Evolutionary conservation across 2,113 vertebrate genomes (phyloP), one percentile per base, ranked within the genome.

Genomic region (Heterotis niloticus): DNA sequence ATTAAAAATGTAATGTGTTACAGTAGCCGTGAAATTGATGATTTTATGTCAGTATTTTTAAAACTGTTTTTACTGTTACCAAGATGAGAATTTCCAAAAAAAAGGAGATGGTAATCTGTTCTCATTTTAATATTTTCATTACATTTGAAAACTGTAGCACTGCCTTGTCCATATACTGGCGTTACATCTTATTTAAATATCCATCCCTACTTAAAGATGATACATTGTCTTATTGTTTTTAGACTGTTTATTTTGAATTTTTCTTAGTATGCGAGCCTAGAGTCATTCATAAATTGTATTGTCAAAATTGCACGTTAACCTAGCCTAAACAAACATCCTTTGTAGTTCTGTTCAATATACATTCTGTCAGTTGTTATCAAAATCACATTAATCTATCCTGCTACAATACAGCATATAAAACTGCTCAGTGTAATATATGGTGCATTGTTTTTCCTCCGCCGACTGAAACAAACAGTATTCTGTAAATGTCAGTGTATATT

Each of bases 401-500:
- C 52, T 28, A 24, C 23, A 78, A 44, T 78, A 59, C 28, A 70
- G 18, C 62, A n/a, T 75, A 80, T 13, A 75, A 17, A 73, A 65
- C 0, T 60, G 10, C 44, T 80, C 18, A 52, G 11, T 44, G 62
- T 67, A 64, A 28, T 59, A 75, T 17, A 66, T 75, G 70, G 64
- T 75, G 71, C 62, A 60, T 75, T 79, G 44, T 67, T 29, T 67
- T 75, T 66, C 72, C 62, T 57, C 28, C 28, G 28, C 59, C 26
- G n/a, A 44, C 34, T 44, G 34, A 44, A 44, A 44, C n/a, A n/a
- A 28, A 75, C 62, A 67, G 64, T 74, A 74, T 75, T 75, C 71
- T 57, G 62, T 75, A 80, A 75, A 75, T 72, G 60, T 65, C 71
- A 74, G 75, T 80, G 78, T 80, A 80, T 80, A 80, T 80, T 67